Conservation (phyloP, 2,797 vertebrate species). For the Fratercula arctica region DNA sequence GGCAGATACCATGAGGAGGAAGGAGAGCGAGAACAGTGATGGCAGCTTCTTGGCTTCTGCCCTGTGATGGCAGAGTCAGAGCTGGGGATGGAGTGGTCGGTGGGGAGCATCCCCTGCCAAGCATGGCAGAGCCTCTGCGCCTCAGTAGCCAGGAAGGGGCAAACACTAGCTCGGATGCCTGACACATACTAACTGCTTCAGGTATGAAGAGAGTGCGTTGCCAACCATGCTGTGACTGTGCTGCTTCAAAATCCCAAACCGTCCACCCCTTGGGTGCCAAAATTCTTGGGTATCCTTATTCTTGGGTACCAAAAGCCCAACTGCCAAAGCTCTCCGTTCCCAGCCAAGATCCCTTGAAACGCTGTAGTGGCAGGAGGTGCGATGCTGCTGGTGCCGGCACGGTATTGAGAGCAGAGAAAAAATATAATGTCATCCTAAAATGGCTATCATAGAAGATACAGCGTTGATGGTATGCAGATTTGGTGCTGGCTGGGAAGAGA, state of each 20-base stretch:
- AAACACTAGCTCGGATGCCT: background rate
- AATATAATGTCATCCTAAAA: background rate
- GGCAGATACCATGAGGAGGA: background rate
- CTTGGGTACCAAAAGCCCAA: background rate
- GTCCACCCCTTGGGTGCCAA: background rate
- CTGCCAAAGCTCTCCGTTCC: background rate
- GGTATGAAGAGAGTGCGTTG: background rate
- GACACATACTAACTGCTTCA: background rate
- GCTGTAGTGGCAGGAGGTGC: rapidly evolving
- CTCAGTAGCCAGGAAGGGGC: background rate
- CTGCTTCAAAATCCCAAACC: background rate
- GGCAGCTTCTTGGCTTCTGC: background rate
- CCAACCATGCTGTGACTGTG: background rate
- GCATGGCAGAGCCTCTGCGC: background rate
- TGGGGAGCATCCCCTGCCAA: background rate
- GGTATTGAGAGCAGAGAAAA: background rate
- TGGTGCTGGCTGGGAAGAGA: background rate
- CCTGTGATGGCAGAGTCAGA: background rate
- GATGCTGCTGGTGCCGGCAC: rapidly evolving
- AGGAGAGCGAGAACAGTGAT: background rate
- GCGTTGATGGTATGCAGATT: rapidly evolving
- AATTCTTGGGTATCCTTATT: background rate
- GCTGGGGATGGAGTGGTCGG: background rate
- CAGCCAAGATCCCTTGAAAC: background rate
- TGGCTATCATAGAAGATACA: background rate